Evolutionary conservation across 2,888 invertebrate species (phyloP).

Genomic region (Drosophila flavopinicola): DNA sequence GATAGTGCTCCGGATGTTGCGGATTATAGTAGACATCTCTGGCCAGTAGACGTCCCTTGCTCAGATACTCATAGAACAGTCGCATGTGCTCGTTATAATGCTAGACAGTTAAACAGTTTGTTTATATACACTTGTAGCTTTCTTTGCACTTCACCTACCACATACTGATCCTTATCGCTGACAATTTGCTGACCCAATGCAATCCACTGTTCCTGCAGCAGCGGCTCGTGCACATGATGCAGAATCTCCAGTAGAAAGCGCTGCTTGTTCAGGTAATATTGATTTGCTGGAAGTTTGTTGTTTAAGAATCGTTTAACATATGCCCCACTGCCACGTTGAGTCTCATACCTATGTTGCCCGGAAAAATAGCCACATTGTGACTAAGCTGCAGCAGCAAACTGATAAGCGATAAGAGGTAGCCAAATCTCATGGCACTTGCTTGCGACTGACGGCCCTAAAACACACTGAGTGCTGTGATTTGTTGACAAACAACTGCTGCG

Average conservation of each 20-base stretch:
- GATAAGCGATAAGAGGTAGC: slow-evolving; percentile 15
- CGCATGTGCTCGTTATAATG: slow-evolving; percentile 49
- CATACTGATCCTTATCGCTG: slow-evolving; percentile 50
- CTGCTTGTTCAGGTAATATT: slow-evolving; percentile 64
- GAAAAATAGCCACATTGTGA: slow-evolving; percentile 14
- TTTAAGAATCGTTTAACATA: too few species aligned
- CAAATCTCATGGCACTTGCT: slow-evolving; percentile 53
- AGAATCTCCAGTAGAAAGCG: slow-evolving; percentile 61
- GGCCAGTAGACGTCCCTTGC: slow-evolving; percentile 24
- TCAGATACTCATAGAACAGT: slow-evolving; percentile 26
- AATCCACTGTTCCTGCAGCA: slow-evolving; percentile 50
- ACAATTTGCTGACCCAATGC: slow-evolving; percentile 46
- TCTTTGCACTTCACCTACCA: slow-evolving; percentile 36
- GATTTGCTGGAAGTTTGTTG: slow-evolving; percentile 59
- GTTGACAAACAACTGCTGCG: slow-evolving; percentile 1
- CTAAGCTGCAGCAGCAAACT: slow-evolving; percentile 6
- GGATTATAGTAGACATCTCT: slow-evolving; percentile 33
- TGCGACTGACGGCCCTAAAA: slow-evolving; percentile 9
- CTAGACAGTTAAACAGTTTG: slow-evolving; percentile 9
- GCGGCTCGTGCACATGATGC: slow-evolving; percentile 55
- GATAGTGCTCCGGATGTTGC: slow-evolving; percentile 27
- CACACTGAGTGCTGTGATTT: slow-evolving; percentile 33
- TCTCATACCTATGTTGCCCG: slow-evolving; percentile 38
- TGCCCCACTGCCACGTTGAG: too few species aligned
- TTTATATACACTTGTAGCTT: background rate